Percentiles rank a stretch among this genome's conserved stretches.
These are phyloP conservation scores for Morone saxatilis DNA, from an alignment of 2,113 vertebrate genomes.

Conservation along the genomic window DNA sequence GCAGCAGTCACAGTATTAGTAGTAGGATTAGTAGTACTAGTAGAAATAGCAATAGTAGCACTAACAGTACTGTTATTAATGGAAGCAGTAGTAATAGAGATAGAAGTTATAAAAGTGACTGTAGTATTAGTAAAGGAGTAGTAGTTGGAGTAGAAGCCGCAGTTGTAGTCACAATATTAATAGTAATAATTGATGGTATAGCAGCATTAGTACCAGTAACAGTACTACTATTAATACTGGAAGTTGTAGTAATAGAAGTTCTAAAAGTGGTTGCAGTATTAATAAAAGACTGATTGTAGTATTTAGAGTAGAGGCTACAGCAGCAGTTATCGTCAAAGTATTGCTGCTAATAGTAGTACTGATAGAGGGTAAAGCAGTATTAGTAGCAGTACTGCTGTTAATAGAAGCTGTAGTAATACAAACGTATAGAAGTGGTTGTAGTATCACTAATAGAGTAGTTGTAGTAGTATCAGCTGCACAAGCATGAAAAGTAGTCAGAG, in stretches of 20 bases:
- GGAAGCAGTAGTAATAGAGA: background rate
- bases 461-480: background rate
- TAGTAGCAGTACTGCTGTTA: background rate
- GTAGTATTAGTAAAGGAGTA: background rate
- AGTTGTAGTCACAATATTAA: background rate
- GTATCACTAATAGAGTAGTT: background rate
- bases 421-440: background rate
- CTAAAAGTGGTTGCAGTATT: background rate
- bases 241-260: background rate
- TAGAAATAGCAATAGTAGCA: background rate
- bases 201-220: background rate
- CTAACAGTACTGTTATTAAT: background rate
- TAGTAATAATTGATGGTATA: background rate
- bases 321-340: background rate
- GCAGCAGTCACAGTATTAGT: background rate
- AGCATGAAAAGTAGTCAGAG: background rate
- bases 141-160: too few relatives aligned
- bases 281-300: background rate
- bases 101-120: background rate
- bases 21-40: background rate
- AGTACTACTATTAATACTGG: background rate
- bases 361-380: background rate
- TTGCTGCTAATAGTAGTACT: background rate
- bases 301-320: background rate
- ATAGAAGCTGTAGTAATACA: too few relatives aligned